Base-by-base conservation (phyloP, 92 coral and sea anemone species). In the Bergia puertoricense region DNA sequence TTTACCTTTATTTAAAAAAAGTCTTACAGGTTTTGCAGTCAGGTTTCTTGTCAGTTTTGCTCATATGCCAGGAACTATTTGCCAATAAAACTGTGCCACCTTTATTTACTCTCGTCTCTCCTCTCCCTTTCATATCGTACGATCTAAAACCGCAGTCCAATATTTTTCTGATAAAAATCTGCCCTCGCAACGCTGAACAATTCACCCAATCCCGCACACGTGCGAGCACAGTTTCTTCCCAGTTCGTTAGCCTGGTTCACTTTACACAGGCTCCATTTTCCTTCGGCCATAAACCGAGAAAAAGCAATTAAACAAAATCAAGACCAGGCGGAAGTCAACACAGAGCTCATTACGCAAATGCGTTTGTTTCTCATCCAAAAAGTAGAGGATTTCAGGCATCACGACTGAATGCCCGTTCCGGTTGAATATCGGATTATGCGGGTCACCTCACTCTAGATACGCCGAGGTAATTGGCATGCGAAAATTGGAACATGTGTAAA, bases 361-460 rank as follows among this genome's bases (percentile, higher is more conserved):
- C 23, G 66, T 84, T 84, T 84, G 87, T 84, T 54, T 83, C 78
- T 43, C 38, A 74, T 83, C 86, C 86, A 83, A 83, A 48, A 71
- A 84, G 77, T 68, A 18, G 38, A 44, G 38, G 79, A 48, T 68
- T 84, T 84, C 67, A 68, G 74, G 79, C 57, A 45, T 84, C 59
- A 44, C 5, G 13, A 80, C 50, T 38, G 73, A 57, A 15, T 43
- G 39, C 13, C 51, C 87, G 87, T 84, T 84, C 87, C 87, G 87
- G 87, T 84, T 71, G 8, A 6, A 68, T 82, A 84, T 84, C 87
- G 74, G 86, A 82, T 83, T 69, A 83, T 44, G 13, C 14, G 68
- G 87, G 77, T 46, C 67, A 71, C 14, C 66, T 71, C 66, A 36
- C 73, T 80, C 68, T 16, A 80, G 71, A 57, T 73, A 57, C 69